Conservation (phyloP, 2,797 vertebrate species). For the Melanotaenia trifasciata region DNA sequence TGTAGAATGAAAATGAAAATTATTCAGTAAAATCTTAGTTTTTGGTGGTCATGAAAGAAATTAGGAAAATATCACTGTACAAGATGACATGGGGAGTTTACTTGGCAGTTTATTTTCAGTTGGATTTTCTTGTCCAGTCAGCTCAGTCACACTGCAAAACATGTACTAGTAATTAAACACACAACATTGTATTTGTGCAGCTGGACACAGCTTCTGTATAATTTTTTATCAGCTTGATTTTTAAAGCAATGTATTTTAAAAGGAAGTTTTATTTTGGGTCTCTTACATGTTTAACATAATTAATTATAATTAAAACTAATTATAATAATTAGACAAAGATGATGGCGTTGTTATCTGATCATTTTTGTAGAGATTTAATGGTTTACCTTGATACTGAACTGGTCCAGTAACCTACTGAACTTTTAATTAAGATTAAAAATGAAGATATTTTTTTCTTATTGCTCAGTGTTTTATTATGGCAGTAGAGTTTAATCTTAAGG, state of each 20-base stretch:
- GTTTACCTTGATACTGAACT: no score
- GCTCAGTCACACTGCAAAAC: neutral
- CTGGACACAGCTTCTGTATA: neutral
- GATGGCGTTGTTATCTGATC: neutral
- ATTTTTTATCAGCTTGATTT: neutral
- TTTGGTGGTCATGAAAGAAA: neutral
- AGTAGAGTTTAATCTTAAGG: neutral
- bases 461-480: no score
- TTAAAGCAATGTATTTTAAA: neutral
- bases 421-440: no score
- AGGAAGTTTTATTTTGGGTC: neutral
- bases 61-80: neutral
- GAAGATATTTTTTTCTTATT: no score
- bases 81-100: neutral
- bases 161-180: neutral
- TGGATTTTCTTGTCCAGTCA: neutral
- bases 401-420: no score
- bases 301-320: no score
- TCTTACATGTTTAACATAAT: neutral
- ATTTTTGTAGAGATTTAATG: neutral
- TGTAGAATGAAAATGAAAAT: neutral
- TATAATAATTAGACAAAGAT: no score
- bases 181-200: neutral
- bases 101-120: neutral
- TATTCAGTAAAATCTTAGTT: neutral